A percentile compares a stretch with the other conserved stretches of the same genome.
Evolutionary conservation across 2,113 vertebrate genomes (phyloP).

Genomic region (Dipodomys stephensi): DNA sequence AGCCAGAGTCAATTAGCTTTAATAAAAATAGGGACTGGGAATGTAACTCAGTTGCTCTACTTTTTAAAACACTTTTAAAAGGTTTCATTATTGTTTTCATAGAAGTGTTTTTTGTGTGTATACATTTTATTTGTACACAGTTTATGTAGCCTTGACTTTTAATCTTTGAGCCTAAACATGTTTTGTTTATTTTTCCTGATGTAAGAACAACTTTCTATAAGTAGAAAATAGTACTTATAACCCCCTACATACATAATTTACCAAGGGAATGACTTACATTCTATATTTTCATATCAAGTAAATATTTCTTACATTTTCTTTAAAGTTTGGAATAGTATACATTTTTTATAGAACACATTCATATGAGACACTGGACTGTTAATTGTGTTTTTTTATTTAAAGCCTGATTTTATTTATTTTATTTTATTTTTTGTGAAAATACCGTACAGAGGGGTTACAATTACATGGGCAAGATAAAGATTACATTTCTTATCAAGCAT

Average conservation of each 20-base stretch:
- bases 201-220: neutral
- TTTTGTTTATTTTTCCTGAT: neutral
- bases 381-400: neutral
- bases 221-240: neutral
- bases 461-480: too few relatives aligned
- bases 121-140: neutral
- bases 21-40: neutral
- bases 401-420: too few relatives aligned
- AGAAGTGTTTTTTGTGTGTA: too few relatives aligned
- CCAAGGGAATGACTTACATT: neutral
- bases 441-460: too few relatives aligned
- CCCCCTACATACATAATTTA: neutral
- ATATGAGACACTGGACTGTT: conserved; percentile 36
- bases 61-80: too few relatives aligned
- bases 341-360: conserved; percentile 30
- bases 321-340: neutral
- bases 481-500: too few relatives aligned
- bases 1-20: conserved; percentile 13
- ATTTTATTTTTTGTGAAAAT: too few relatives aligned
- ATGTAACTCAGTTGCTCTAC: neutral
- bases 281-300: neutral
- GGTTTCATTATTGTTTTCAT: too few relatives aligned
- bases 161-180: neutral
- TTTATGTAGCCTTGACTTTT: neutral
- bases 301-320: neutral